A percentile compares a stretch with the other conserved stretches of the same genome.
Conservation (phyloP, 2,888 invertebrate species). For the Pristionchus mayeri region DNA sequence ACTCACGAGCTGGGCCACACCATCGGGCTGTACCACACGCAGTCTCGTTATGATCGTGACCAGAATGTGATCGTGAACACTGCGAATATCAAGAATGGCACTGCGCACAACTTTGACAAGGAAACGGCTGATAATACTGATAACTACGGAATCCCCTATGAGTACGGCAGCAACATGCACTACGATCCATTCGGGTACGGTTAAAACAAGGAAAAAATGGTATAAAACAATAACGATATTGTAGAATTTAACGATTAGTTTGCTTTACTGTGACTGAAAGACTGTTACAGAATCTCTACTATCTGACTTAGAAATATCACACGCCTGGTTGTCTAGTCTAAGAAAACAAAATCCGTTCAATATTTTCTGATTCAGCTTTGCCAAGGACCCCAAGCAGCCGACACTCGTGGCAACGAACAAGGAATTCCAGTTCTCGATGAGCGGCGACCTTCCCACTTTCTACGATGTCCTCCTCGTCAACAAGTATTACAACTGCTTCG, state of each 20-base stretch:
- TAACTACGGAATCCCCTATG: conserved; percentile 49
- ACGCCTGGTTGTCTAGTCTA: no score
- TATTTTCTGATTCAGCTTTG: conserved; percentile 37
- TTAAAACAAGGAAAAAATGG: no score
- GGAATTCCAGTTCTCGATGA: conserved; percentile 43
- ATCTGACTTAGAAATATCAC: no score
- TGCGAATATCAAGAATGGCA: conserved; percentile 52
- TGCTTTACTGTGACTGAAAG: no score
- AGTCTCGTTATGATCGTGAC: conserved; percentile 62
- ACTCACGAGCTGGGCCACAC: conserved; percentile 44
- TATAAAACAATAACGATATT: no score
- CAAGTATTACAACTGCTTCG: conserved; percentile 48
- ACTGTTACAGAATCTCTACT: no score
- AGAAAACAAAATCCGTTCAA: no score
- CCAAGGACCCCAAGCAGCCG: not conserved
- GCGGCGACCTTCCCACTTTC: conserved; percentile 28
- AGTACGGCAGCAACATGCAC: conserved; percentile 46
- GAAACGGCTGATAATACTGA: conserved; percentile 33
- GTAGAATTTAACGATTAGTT: no score
- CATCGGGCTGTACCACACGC: conserved; percentile 62
- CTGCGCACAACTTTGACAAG: conserved; percentile 33
- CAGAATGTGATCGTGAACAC: conserved; percentile 55
- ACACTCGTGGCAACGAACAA: conserved; percentile 16
- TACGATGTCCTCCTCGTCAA: conserved; percentile 36
- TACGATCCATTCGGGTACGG: conserved; percentile 36